These are phyloP conservation scores for Cyprinodon variegatus DNA, from an alignment of 2,113 vertebrate species.

Conservation along the genomic window DNA sequence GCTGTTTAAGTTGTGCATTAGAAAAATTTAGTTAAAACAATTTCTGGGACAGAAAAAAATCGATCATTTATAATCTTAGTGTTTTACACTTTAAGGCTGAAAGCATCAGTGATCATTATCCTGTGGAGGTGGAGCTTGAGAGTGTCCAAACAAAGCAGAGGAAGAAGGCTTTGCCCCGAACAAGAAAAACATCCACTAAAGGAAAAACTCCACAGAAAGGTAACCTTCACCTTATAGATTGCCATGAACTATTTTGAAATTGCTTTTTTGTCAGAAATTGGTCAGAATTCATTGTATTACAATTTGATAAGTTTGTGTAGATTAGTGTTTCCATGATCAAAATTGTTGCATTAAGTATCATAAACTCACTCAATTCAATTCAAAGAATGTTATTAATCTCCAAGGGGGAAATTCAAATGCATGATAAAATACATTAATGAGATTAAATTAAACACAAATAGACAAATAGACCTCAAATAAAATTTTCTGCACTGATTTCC, in stretches of 20 bases:
- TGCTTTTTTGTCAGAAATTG: not conserved
- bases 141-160: not conserved
- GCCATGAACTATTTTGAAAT: no score
- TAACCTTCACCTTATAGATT: not conserved
- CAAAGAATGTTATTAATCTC: no score
- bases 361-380: not conserved
- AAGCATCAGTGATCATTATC: slow-evolving; percentile 77
- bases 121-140: slow-evolving; percentile 75
- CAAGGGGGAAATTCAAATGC: no score
- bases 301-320: not conserved
- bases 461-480: no score
- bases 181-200: rapidly evolving
- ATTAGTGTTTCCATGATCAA: not conserved
- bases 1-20: not conserved
- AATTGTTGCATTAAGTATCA: no score
- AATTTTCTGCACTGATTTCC: no score
- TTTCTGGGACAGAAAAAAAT: not conserved
- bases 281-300: no score
- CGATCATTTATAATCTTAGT: not conserved
- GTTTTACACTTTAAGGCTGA: slow-evolving; percentile 44
- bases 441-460: no score
- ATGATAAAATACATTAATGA: no score
- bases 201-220: slow-evolving; percentile 14
- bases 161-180: not conserved
- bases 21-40: not conserved